Percentiles rank a stretch among this genome's conserved stretches.
Evolutionary conservation across 2,113 vertebrate genomes (phyloP).

Genomic region (Amphilophus citrinellus): DNA sequence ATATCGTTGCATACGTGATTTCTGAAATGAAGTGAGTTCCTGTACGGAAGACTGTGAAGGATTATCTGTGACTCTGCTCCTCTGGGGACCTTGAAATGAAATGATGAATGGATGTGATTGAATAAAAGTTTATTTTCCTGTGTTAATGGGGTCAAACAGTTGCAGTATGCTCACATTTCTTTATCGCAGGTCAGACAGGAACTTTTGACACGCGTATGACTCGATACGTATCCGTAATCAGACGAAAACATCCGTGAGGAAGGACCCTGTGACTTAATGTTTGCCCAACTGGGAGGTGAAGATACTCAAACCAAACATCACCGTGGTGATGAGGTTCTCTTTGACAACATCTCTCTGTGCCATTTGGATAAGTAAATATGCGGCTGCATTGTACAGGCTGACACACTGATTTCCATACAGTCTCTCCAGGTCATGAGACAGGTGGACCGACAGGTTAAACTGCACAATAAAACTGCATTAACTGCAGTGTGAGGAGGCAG

Average conservation of each 20-base stretch:
- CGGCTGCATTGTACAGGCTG: neutral
- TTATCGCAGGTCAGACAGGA: neutral
- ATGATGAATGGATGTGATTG: neutral
- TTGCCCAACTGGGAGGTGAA: slow-evolving; percentile 34
- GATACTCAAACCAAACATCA: neutral
- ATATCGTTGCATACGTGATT: neutral
- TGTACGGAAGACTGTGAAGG: neutral
- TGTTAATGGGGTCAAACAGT: neutral
- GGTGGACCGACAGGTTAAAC: slow-evolving; percentile 18
- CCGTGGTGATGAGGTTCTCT: neutral
- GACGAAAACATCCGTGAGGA: slow-evolving; percentile 48
- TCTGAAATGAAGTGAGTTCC: neutral
- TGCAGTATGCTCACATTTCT: rapidly evolving
- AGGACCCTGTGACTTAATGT: slow-evolving; percentile 12
- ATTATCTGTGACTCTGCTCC: neutral
- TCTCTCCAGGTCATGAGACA: slow-evolving; percentile 17
- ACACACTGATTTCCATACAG: slow-evolving; percentile 10
- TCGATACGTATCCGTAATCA: neutral
- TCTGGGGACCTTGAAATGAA: neutral
- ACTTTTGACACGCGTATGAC: neutral
- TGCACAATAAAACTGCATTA: neutral
- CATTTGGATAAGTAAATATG: slow-evolving; percentile 56
- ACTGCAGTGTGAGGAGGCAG: neutral
- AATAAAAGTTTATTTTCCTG: neutral
- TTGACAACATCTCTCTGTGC: slow-evolving; percentile 13